A percentile compares a stretch with the other conserved stretches of the same genome.
These are phyloP conservation scores for Diarsia rubi DNA, from an alignment of 2,888 invertebrate genomes.

Conservation along the genomic window DNA sequence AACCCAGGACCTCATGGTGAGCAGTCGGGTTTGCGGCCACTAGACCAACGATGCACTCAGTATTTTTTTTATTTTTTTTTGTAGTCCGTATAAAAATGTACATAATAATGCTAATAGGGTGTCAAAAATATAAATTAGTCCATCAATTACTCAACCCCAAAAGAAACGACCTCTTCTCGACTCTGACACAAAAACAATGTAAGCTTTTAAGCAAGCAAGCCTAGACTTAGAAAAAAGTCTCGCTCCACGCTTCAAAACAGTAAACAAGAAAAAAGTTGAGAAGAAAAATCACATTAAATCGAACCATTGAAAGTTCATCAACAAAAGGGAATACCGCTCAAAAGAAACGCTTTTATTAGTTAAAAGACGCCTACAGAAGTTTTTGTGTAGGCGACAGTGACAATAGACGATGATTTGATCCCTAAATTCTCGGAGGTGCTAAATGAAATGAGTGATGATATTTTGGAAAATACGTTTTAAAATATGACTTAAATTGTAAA, in stretches of 20 bases:
- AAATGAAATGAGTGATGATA: constrained; percentile 61
- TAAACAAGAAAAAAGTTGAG: constrained; percentile 28
- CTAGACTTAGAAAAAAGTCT: constrained; percentile 16
- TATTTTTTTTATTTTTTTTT: no score
- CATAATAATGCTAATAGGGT: neutral
- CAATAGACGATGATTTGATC: constrained; percentile 62
- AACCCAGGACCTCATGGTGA: no score
- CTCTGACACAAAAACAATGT: constrained; percentile 18
- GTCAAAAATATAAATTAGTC: neutral
- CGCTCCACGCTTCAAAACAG: constrained; percentile 4
- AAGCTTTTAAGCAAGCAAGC: neutral
- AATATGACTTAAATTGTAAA: constrained; percentile 22
- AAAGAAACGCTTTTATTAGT: constrained; percentile 64
- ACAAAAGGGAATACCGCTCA: constrained; percentile 49
- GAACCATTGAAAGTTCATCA: constrained; percentile 43
- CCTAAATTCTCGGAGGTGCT: constrained; percentile 50
- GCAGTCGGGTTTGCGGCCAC: no score
- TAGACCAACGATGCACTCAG: no score
- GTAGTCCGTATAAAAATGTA: no score
- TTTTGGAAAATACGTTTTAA: constrained; percentile 39
- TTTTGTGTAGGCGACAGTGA: constrained; percentile 52
- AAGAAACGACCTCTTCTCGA: constrained; percentile 1
- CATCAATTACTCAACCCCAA: neutral
- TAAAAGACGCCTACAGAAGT: constrained; percentile 53
- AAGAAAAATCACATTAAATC: constrained; percentile 42